These are phyloP conservation scores for Sebastiscus albofasciatus DNA, from an alignment of 2,797 vertebrate genomes.

Conservation along the genomic window DNA sequence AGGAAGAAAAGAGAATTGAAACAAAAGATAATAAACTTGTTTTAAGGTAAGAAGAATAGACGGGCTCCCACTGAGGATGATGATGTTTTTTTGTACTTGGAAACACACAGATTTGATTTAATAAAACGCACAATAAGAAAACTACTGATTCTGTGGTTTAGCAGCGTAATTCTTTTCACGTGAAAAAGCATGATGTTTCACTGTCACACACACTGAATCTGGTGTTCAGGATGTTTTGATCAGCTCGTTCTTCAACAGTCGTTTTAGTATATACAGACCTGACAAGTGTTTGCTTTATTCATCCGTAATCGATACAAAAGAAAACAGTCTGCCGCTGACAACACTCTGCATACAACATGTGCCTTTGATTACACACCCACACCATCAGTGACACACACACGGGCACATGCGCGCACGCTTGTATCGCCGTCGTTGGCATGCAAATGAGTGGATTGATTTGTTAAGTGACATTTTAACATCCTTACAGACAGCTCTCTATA, in stretches of 20 bases:
- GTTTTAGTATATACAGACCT: conserved; percentile 58
- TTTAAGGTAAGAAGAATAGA: not conserved
- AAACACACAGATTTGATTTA: conserved; percentile 8
- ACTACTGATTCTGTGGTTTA: conserved; percentile 7
- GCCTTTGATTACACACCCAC: conserved; percentile 62
- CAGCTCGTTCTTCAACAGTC: conserved; percentile 46
- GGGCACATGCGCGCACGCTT: not conserved
- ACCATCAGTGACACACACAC: conserved; percentile 11
- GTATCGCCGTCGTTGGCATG: conserved; percentile 62
- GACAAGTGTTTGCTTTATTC: conserved; percentile 75
- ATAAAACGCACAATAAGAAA: conserved; percentile 17
- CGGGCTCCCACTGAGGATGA: not conserved
- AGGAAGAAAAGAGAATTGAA: conserved; percentile 26
- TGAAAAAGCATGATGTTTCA: conserved; percentile 28
- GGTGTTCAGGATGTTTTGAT: conserved; percentile 65
- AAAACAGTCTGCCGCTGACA: conserved; percentile 64
- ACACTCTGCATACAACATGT: conserved; percentile 55
- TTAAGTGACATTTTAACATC: conserved; percentile 81
- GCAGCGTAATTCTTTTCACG: not conserved
- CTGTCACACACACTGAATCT: conserved; percentile 24
- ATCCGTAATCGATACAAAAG: conserved; percentile 76
- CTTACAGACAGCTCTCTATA: conserved; percentile 76
- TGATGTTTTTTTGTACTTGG: not conserved
- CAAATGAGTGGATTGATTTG: conserved; percentile 84
- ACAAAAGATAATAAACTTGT: conserved; percentile 29